Conservation (phyloP, 2,113 vertebrate species). For the Myxocyprinus asiaticus region DNA sequence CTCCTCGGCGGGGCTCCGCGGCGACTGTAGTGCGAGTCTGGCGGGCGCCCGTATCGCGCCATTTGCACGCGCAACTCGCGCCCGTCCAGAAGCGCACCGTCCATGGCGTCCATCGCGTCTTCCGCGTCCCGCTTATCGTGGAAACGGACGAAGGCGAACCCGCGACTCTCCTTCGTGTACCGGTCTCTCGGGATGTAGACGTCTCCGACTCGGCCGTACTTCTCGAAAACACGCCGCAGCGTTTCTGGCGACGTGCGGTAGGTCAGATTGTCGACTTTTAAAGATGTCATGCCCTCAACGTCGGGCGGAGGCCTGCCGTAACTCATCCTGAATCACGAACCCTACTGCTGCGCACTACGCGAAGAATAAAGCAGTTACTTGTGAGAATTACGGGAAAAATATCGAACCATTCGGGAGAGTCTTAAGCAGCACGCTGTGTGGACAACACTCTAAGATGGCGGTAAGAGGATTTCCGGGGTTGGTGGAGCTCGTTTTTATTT, state of each 20-base stretch:
- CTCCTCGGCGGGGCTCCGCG: conserved; percentile 84
- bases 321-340: conserved; percentile 74
- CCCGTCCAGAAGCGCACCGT: conserved; percentile 83
- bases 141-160: conserved; percentile 93
- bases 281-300: conserved; percentile 94
- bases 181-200: conserved; percentile 92
- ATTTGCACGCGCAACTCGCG: conserved; percentile 85
- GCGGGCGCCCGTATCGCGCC: conserved; percentile 85
- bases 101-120: conserved; percentile 90
- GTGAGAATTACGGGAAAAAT: background rate
- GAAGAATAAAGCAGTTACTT: background rate
- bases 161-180: conserved; percentile 87
- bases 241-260: conserved; percentile 94
- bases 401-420: background rate
- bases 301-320: conserved; percentile 94
- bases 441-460: conserved; percentile 73
- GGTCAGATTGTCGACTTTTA: conserved; percentile 96
- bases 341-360: background rate
- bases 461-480: conserved; percentile 59
- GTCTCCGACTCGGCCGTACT: conserved; percentile 93
- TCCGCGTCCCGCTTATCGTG: conserved; percentile 90
- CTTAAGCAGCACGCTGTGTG: background rate
- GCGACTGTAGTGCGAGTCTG: conserved; percentile 83
- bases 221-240: conserved; percentile 90
- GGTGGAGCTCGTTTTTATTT: conserved; percentile 6